Percentiles rank a stretch among this genome's conserved stretches.
Evolutionary conservation across 2,888 invertebrate genomes (phyloP).

Genomic region (Suillia variegata): DNA sequence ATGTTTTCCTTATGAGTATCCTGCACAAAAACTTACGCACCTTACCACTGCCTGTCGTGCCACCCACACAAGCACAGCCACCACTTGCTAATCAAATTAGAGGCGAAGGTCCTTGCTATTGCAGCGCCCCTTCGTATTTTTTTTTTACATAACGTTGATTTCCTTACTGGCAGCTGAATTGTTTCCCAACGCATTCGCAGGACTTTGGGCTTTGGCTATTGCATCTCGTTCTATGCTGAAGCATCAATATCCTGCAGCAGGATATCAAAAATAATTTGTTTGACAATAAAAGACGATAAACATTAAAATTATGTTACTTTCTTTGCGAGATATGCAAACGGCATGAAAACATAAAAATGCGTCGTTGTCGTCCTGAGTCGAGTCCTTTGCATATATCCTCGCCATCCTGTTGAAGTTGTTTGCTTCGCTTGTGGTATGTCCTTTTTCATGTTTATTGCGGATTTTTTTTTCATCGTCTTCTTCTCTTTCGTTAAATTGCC

Average conservation of each 20-base stretch:
- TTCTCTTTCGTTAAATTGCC: neutral
- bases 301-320: constrained; percentile 58
- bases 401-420: neutral
- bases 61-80: constrained; percentile 20
- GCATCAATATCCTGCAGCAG: constrained; percentile 51
- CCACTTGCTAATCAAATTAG: constrained; percentile 53
- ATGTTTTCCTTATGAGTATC: neutral
- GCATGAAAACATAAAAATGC: constrained; percentile 37
- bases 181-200: constrained; percentile 41
- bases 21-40: constrained; percentile 24
- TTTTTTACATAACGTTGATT: no score
- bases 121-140: neutral
- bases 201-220: no score
- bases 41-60: neutral
- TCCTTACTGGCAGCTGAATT: constrained; percentile 46
- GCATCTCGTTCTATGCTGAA: no score
- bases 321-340: constrained; percentile 16
- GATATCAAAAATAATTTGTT: constrained; percentile 59
- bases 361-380: constrained; percentile 11
- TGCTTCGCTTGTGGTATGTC: constrained; percentile 26
- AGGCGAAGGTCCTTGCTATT: neutral
- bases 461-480: constrained; percentile 13
- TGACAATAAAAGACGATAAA: constrained; percentile 61
- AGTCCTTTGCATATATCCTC: constrained; percentile 31
- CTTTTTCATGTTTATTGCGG: constrained; percentile 28